phyloP scores from a whole-genome alignment of 2,888 invertebrate species.

The Thecocarcelia acutangulata region DNA sequence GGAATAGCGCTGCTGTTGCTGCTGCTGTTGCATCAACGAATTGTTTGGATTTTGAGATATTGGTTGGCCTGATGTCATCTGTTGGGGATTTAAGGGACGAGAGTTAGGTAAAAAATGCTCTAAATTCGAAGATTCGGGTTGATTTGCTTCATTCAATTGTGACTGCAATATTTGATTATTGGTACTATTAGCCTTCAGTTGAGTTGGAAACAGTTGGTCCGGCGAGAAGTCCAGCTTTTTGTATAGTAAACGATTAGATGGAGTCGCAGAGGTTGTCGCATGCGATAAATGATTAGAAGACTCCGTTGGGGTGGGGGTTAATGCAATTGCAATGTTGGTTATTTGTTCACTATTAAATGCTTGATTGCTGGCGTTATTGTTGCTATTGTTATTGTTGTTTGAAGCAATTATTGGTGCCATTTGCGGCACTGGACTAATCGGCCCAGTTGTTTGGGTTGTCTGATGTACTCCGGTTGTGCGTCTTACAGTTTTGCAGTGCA shows the following conservation, averaged over 20 bases:
- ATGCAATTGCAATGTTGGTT: conserved; percentile 52
- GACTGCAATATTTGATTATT: conserved; percentile 59
- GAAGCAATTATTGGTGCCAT: conserved; percentile 50
- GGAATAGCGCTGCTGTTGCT: conserved; percentile 70
- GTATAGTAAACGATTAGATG: conserved; percentile 46
- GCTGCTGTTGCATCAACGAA: conserved; percentile 51
- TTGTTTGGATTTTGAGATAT: conserved; percentile 46
- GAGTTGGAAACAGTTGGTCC: conserved; percentile 61
- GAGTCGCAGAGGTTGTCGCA: conserved; percentile 23
- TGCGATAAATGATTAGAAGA: conserved; percentile 46
- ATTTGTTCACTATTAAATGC: conserved; percentile 52
- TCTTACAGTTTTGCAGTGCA: conserved; percentile 80
- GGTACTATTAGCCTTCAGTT: conserved; percentile 40
- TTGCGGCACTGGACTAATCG: conserved; percentile 80
- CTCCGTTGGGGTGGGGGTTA: conserved; percentile 53
- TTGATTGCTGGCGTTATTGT: conserved; percentile 69
- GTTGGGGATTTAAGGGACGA: conserved; percentile 61
- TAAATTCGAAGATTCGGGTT: conserved; percentile 35
- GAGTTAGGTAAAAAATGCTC: conserved; percentile 37
- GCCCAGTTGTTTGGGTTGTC: conserved; percentile 82
- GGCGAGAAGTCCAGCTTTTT: conserved; percentile 58
- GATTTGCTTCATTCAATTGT: conserved; percentile 45
- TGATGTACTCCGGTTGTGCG: conserved; percentile 81
- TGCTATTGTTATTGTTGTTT: conserved; percentile 64
- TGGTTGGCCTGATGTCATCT: conserved; percentile 64